A percentile compares a stretch with the other conserved stretches of the same genome.
Conservation (phyloP, 2,113 vertebrate species). For the Thunnus maccoyii region DNA sequence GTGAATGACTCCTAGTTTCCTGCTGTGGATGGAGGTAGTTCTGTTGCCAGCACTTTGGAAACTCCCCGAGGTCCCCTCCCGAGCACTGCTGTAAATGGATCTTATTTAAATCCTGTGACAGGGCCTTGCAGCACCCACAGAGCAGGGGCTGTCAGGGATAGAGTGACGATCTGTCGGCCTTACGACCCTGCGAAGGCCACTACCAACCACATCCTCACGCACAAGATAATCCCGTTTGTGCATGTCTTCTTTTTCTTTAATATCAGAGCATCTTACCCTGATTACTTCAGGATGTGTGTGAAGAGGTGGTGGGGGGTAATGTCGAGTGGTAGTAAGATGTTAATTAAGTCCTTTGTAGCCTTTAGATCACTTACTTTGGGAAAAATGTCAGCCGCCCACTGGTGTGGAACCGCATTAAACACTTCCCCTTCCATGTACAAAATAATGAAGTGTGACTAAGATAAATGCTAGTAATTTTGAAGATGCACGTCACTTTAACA, state of each 20-base stretch:
- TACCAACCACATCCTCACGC: conserved; percentile 15
- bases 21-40: conserved; percentile 58
- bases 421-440: conserved; percentile 64
- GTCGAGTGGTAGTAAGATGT: conserved; percentile 51
- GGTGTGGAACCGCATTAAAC: conserved; percentile 66
- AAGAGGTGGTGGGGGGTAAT: neutral
- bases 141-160: conserved; percentile 32
- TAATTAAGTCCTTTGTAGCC: conserved; percentile 68
- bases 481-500: conserved; percentile 1
- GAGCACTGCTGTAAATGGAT: conserved; percentile 66
- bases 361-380: conserved; percentile 59
- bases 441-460: conserved; percentile 65
- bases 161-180: conserved; percentile 33
- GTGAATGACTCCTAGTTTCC: conserved; percentile 67
- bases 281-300: conserved; percentile 21
- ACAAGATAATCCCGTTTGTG: conserved; percentile 4
- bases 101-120: conserved; percentile 69
- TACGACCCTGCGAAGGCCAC: conserved; percentile 28
- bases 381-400: conserved; percentile 63
- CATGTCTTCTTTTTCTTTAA: conserved; percentile 2
- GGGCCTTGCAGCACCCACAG: conserved; percentile 31
- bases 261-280: conserved; percentile 29
- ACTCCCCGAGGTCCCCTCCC: conserved; percentile 59
- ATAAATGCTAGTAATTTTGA: conserved; percentile 52
- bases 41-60: conserved; percentile 57